phyloP scores from a whole-genome alignment of 2,888 invertebrate genomes.

The Alsophila aescularia region DNA sequence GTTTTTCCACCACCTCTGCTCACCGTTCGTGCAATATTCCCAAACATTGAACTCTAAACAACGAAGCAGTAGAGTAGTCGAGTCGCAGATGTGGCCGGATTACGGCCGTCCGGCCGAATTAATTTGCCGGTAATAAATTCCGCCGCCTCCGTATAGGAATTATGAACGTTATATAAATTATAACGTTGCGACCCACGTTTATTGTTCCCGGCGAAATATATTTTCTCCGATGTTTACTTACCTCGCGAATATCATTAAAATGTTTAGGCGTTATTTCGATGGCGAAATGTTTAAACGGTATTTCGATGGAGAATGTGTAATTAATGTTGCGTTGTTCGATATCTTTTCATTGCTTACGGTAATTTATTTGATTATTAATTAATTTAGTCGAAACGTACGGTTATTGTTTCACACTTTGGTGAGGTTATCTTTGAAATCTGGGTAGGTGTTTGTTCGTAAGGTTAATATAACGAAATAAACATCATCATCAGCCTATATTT shows the following conservation, averaged over 20 bases:
- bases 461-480: no score
- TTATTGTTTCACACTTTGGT: no score
- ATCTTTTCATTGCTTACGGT: no score
- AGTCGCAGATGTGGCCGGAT: conserved; percentile 54
- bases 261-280: neutral
- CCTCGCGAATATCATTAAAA: conserved; percentile 2
- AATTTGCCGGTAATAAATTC: conserved; percentile 64
- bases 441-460: no score
- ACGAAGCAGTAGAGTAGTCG: neutral
- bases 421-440: no score
- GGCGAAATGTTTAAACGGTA: neutral
- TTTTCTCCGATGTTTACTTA: conserved; percentile 20
- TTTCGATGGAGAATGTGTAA: neutral
- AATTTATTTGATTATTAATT: no score
- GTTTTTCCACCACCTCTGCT: no score
- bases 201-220: conserved; percentile 45
- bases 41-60: neutral
- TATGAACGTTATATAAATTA: conserved; percentile 57
- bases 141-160: conserved; percentile 27
- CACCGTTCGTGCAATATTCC: no score
- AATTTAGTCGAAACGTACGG: no score
- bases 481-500: no score
- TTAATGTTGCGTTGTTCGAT: neutral
- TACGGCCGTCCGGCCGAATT: conserved; percentile 54
- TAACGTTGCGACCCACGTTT: conserved; percentile 41